A percentile compares a stretch with the other conserved stretches of the same genome.
These are phyloP conservation scores for Pediacus dermestoides DNA, from an alignment of 2,888 invertebrate genomes.

Conservation along the genomic window DNA sequence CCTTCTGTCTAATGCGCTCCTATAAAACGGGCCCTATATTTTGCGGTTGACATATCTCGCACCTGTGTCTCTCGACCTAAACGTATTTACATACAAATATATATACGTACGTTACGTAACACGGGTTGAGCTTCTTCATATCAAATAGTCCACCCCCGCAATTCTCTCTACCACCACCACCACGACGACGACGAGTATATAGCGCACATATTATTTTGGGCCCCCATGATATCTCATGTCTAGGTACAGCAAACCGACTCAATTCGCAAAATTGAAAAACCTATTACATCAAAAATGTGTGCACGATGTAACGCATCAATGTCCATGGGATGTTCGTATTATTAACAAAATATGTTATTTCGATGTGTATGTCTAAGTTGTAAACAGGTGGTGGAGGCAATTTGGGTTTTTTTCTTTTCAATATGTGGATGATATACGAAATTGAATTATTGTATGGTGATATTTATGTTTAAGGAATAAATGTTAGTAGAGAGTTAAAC, in stretches of 20 bases:
- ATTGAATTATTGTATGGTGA: no score
- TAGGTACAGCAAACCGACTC: constrained; percentile 31
- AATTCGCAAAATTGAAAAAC: constrained; percentile 46
- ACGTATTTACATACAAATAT: constrained; percentile 50
- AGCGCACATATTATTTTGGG: constrained; percentile 39
- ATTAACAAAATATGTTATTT: no score
- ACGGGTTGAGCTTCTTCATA: neutral
- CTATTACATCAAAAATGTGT: constrained; percentile 40
- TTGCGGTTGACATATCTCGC: constrained; percentile 50
- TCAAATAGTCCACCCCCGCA: neutral
- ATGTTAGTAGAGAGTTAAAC: no score
- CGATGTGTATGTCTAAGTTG: no score
- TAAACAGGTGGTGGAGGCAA: no score
- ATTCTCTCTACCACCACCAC: neutral
- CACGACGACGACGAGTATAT: no score
- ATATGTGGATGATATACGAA: no score
- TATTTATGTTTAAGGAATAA: no score
- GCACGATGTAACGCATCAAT: no score
- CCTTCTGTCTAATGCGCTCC: constrained; percentile 43
- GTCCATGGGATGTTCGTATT: no score
- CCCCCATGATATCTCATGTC: constrained; percentile 37
- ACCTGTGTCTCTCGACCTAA: constrained; percentile 47
- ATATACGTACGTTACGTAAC: constrained; percentile 36
- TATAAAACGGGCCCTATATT: constrained; percentile 46
- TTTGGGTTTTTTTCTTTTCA: no score